Conservation (phyloP, 2,888 invertebrate species). For the Ophion ventricosus region DNA sequence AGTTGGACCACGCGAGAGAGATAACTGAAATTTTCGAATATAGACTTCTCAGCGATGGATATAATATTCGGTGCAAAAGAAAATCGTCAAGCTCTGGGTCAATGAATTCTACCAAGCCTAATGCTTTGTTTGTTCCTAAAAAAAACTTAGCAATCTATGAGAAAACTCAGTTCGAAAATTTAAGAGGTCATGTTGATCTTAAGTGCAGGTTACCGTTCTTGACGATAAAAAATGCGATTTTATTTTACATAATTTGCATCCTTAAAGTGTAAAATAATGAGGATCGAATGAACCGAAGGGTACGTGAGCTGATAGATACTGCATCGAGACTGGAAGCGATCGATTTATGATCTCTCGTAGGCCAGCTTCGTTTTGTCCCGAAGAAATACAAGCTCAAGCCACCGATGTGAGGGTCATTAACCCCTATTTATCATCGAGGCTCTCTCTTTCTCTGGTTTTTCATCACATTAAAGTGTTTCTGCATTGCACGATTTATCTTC, state of each 20-base stretch:
- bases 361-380: slow-evolving; percentile 26
- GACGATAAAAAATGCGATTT: too few species aligned
- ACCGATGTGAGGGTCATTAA: slow-evolving; percentile 75
- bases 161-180: background rate
- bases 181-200: too few species aligned
- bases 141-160: too few species aligned
- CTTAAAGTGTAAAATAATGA: slow-evolving; percentile 1
- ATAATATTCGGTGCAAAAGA: too few species aligned
- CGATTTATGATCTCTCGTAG: slow-evolving; percentile 35
- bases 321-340: slow-evolving; percentile 4
- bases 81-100: too few species aligned
- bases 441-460: slow-evolving; percentile 38
- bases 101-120: too few species aligned
- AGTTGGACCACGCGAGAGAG: background rate
- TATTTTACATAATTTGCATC: too few species aligned
- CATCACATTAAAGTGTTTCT: slow-evolving; percentile 21
- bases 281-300: slow-evolving; percentile 29
- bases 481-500: slow-evolving; percentile 61
- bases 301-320: slow-evolving; percentile 54
- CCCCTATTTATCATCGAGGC: slow-evolving; percentile 76
- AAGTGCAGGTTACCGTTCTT: too few species aligned
- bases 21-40: background rate
- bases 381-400: slow-evolving; percentile 26
- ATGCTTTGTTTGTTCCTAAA: too few species aligned
- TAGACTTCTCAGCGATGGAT: background rate